phyloP scores from a whole-genome alignment of 2,888 invertebrate genomes.

The Tridacna crocea region DNA sequence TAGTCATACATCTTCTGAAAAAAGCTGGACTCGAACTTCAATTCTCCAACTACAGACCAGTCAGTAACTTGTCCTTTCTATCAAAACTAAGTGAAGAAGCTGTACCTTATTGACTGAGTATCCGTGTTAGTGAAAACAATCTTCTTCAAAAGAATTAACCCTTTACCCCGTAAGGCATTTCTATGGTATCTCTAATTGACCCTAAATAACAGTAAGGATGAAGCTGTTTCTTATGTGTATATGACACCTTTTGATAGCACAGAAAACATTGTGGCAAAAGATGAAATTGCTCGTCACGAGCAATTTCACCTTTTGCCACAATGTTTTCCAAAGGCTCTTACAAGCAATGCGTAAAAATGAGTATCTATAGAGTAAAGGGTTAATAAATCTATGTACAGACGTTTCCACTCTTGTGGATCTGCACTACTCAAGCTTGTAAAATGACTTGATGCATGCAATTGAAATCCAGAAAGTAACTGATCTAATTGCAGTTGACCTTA shows the following conservation, averaged over 20 bases:
- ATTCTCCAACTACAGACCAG: constrained; percentile 43
- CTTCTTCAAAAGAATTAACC: constrained; percentile 43
- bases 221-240: no score
- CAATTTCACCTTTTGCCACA: no score
- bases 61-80: constrained; percentile 32
- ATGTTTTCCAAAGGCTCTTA: no score
- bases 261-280: no score
- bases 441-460: constrained; percentile 39
- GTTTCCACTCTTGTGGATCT: constrained; percentile 48
- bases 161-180: no score
- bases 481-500: constrained; percentile 48
- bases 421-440: constrained; percentile 40
- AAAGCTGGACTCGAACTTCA: constrained; percentile 46
- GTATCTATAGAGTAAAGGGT: no score
- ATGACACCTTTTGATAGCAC: no score
- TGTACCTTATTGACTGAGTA: constrained; percentile 33
- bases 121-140: constrained; percentile 29
- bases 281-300: no score
- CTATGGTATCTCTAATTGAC: no score
- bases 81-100: constrained; percentile 42
- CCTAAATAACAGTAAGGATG: no score
- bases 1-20: constrained; percentile 45
- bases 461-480: constrained; percentile 52
- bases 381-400: constrained; percentile 36
- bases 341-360: no score